These are phyloP conservation scores for Threskiornis aethiopicus DNA, from an alignment of 2,797 vertebrate species.

Conservation along the genomic window DNA sequence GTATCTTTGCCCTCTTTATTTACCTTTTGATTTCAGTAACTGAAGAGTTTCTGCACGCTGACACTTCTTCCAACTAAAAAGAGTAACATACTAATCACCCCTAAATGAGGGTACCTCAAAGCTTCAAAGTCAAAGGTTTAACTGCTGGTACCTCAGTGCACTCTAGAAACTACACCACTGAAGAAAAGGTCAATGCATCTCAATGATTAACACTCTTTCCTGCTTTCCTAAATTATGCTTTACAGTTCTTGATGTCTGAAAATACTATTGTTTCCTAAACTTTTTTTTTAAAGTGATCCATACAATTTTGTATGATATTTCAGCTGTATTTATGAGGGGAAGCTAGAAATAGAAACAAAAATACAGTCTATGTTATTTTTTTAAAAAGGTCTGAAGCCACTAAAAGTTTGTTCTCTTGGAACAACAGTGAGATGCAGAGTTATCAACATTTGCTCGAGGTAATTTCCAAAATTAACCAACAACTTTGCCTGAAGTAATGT, in stretches of 20 bases:
- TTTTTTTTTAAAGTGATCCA: background rate
- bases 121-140: background rate
- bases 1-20: background rate
- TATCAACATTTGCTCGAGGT: background rate
- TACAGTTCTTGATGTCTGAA: background rate
- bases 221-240: background rate
- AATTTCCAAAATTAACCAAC: background rate
- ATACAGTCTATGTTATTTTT: background rate
- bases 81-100: background rate
- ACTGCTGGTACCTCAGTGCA: background rate
- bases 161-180: background rate
- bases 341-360: background rate
- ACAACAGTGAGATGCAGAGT: accelerated
- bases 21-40: background rate
- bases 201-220: background rate
- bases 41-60: background rate
- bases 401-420: background rate
- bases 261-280: background rate
- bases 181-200: background rate
- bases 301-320: background rate
- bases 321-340: background rate
- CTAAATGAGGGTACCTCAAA: background rate
- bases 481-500: background rate
- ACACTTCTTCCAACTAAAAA: background rate
- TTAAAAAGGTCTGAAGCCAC: background rate